Conservation (phyloP, 1,140 invertebrate genomes). For the Thaumatotibia leucotreta region DNA sequence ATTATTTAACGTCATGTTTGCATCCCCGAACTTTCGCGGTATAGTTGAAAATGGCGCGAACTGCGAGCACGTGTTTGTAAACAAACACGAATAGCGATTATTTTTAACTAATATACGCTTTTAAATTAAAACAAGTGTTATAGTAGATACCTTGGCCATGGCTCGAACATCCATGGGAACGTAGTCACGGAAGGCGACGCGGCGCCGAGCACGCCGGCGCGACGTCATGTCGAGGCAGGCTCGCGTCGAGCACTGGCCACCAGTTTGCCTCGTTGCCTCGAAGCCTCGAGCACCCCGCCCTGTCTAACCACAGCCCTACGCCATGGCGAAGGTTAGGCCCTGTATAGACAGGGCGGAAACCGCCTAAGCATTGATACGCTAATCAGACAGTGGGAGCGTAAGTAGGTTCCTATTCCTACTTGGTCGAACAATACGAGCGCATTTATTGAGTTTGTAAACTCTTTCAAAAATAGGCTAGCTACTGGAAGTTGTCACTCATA, state of each 20-base stretch:
- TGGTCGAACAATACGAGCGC: too few relatives aligned
- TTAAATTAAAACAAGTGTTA: too few relatives aligned
- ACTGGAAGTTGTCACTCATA: too few relatives aligned
- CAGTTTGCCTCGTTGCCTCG: too few relatives aligned
- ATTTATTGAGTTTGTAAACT: too few relatives aligned
- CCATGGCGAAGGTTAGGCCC: background rate
- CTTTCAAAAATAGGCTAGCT: too few relatives aligned
- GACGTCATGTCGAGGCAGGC: slow-evolving; percentile 54
- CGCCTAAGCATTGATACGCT: too few relatives aligned
- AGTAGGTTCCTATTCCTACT: too few relatives aligned
- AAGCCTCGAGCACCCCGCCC: slow-evolving; percentile 10
- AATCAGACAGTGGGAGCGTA: too few relatives aligned
- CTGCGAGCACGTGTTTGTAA: background rate
- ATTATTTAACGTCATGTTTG: too few relatives aligned
- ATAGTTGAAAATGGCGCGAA: background rate
- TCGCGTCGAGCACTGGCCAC: slow-evolving; percentile 44
- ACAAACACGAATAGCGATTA: background rate
- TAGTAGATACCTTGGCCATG: slow-evolving; percentile 72
- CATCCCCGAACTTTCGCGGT: background rate
- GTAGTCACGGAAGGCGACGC: slow-evolving; percentile 69
- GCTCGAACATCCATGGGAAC: slow-evolving; percentile 65
- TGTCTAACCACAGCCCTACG: background rate
- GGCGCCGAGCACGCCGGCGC: slow-evolving; percentile 50
- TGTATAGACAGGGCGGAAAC: background rate
- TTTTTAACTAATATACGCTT: too few relatives aligned